A percentile compares a stretch with the other conserved stretches of the same genome.
Conservation (phyloP, 2,113 vertebrate genomes). For the Danio rerio region DNA sequence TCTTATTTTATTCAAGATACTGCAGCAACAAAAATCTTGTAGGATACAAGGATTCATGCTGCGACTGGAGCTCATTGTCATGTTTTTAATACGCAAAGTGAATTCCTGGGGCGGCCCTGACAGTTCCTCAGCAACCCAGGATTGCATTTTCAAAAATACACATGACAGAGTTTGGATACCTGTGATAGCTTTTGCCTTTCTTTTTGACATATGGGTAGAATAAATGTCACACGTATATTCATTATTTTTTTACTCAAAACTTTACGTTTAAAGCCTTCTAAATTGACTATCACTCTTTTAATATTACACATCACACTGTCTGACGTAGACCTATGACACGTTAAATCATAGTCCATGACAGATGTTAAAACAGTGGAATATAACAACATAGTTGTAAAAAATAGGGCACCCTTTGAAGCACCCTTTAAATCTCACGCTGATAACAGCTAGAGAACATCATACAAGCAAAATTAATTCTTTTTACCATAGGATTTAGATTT, state of each 20-base stretch:
- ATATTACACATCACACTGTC: too few species aligned
- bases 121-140: background rate
- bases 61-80: conserved; percentile 15
- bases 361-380: too few species aligned
- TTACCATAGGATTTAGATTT: too few species aligned
- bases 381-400: too few species aligned
- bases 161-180: background rate
- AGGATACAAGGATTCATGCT: background rate
- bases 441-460: too few species aligned
- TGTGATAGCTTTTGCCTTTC: background rate
- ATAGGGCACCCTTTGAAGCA: too few species aligned
- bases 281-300: too few species aligned
- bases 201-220: background rate
- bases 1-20: background rate
- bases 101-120: background rate
- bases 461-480: too few species aligned
- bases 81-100: conserved; percentile 17
- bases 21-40: conserved; percentile 2
- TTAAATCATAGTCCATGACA: too few species aligned
- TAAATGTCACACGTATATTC: background rate
- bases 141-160: background rate
- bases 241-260: background rate
- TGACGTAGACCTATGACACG: too few species aligned
- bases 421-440: too few species aligned
- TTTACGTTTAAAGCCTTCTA: background rate